These are phyloP conservation scores for Diploscapter pachys DNA, from an alignment of 1,140 invertebrate species.

Conservation along the genomic window DNA sequence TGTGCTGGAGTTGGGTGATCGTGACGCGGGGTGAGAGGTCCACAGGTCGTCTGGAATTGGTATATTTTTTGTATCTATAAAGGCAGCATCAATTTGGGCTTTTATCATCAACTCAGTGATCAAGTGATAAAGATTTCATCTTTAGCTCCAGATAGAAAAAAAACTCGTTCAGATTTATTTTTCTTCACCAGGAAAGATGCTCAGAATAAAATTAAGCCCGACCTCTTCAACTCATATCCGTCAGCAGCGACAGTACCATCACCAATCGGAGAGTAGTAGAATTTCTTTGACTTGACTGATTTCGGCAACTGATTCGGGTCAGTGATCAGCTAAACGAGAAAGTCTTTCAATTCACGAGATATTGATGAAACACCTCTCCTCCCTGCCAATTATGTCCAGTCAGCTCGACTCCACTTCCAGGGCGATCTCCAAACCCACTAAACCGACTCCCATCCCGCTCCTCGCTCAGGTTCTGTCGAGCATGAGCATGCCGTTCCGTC, in stretches of 20 bases:
- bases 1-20: slow-evolving; percentile 54
- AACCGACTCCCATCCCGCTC: slow-evolving; percentile 42
- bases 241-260: slow-evolving; percentile 57
- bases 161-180: no score
- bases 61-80: no score
- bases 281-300: slow-evolving; percentile 44
- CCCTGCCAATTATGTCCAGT: slow-evolving; percentile 46
- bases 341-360: background rate
- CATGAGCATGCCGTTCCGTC: slow-evolving; percentile 27
- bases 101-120: no score
- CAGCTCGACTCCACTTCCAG: slow-evolving; percentile 55
- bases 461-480: background rate
- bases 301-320: slow-evolving; percentile 38
- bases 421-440: slow-evolving; percentile 54
- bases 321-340: slow-evolving; percentile 27
- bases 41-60: slow-evolving; percentile 32
- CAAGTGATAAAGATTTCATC: no score
- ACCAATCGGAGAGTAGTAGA: slow-evolving; percentile 57
- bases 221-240: slow-evolving; percentile 53
- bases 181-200: no score
- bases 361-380: slow-evolving; percentile 44
- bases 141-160: no score
- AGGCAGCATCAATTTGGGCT: no score
- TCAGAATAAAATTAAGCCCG: background rate
- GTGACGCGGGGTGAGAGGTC: slow-evolving; percentile 53